A percentile compares a stretch with the other conserved stretches of the same genome.
Evolutionary conservation across 2,888 invertebrate genomes (phyloP).

Genomic region (Eledona agricola): DNA sequence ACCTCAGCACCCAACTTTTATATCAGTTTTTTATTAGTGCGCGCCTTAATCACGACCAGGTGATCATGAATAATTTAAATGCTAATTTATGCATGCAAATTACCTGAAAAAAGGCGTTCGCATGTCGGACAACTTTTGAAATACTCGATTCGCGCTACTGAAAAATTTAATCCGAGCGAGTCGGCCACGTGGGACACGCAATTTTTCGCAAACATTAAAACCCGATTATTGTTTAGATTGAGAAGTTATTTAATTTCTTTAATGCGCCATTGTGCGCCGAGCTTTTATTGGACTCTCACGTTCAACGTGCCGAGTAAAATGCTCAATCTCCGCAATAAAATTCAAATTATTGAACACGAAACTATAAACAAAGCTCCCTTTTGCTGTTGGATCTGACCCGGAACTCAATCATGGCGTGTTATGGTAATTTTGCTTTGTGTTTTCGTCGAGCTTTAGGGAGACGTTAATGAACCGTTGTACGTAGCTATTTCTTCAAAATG

Average conservation of each 20-base stretch:
- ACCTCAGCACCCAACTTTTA: no score
- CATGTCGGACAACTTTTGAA: conserved; percentile 18
- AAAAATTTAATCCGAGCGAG: conserved; percentile 13
- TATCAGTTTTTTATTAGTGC: conserved; percentile 11
- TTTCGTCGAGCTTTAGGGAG: neutral
- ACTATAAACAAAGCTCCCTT: conserved; percentile 6
- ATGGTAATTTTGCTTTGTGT: conserved; percentile 3
- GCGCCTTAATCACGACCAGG: conserved; percentile 21
- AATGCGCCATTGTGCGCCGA: conserved; percentile 6
- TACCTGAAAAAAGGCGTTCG: conserved; percentile 23
- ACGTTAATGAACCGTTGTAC: no score
- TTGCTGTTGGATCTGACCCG: conserved; percentile 10
- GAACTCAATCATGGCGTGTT: conserved; percentile 1
- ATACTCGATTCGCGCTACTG: conserved; percentile 9
- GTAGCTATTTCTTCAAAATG: no score
- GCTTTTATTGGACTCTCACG: conserved; percentile 16
- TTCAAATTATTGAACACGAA: conserved; percentile 20
- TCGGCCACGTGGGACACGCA: conserved; percentile 11
- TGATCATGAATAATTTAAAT: conserved; percentile 19
- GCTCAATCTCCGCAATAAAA: conserved; percentile 4
- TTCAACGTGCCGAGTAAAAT: conserved; percentile 9
- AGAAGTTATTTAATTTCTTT: conserved; percentile 8
- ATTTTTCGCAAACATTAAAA: conserved; percentile 2
- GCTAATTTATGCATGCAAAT: conserved; percentile 29
- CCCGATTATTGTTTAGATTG: conserved; percentile 1